Conservation (phyloP, 1,140 invertebrate genomes). For the Agraylea sexmaculata region DNA sequence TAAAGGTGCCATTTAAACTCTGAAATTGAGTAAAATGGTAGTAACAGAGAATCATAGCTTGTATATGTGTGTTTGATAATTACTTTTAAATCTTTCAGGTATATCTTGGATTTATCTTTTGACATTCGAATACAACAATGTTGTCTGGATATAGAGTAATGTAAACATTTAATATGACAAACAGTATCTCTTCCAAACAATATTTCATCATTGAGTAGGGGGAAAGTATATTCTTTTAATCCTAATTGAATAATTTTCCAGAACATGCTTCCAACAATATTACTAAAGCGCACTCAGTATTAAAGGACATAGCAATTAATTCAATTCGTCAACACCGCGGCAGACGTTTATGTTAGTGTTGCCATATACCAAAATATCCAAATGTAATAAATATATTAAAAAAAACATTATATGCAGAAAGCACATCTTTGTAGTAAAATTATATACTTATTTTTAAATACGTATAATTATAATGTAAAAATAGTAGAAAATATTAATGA, state of each 20-base stretch:
- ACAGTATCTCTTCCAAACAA: not conserved
- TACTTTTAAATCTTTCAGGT: slow-evolving; percentile 1
- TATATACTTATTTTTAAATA: too few species aligned
- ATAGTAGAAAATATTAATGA: too few species aligned
- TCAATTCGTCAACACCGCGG: not conserved
- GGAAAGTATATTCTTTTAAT: not conserved
- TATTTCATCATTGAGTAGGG: not conserved
- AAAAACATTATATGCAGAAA: too few species aligned
- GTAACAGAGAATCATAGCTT: too few species aligned
- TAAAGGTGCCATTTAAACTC: too few species aligned
- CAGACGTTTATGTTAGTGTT: not conserved
- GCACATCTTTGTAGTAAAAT: too few species aligned
- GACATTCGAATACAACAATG: not conserved
- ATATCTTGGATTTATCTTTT: not conserved
- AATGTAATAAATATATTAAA: too few species aligned
- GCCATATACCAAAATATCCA: not conserved
- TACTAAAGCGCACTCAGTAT: not conserved
- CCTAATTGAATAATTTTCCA: not conserved
- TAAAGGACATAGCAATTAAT: not conserved
- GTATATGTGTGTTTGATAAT: too few species aligned
- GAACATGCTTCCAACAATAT: not conserved
- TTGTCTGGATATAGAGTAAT: not conserved
- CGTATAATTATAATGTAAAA: too few species aligned
- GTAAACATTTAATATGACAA: not conserved
- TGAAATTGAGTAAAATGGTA: too few species aligned